Conservation (phyloP, 2,888 invertebrate species). For the Catocala nupta region DNA sequence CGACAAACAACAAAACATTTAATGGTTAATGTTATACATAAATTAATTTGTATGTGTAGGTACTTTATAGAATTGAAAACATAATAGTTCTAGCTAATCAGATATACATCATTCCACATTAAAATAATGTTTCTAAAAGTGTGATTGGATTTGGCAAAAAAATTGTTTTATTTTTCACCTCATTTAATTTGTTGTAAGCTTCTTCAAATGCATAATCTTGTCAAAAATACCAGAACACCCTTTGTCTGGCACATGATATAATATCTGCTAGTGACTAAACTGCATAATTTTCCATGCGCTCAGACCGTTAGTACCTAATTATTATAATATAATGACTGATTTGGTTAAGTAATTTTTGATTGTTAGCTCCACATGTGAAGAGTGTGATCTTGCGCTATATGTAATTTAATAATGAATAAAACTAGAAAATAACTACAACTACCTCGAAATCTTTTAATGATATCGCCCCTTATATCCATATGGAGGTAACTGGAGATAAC, state of each 20-base stretch:
- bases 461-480: slow-evolving; percentile 16
- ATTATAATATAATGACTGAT: slow-evolving; percentile 74
- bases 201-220: slow-evolving; percentile 20
- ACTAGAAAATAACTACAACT: slow-evolving; percentile 41
- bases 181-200: slow-evolving; percentile 20
- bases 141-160: slow-evolving; percentile 33
- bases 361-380: slow-evolving; percentile 39
- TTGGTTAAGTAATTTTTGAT: slow-evolving; percentile 71
- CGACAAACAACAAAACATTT: slow-evolving; percentile 34
- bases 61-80: slow-evolving; percentile 40
- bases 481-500: slow-evolving; percentile 20
- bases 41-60: slow-evolving; percentile 40
- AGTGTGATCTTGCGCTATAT: slow-evolving; percentile 39
- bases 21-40: slow-evolving; percentile 37
- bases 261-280: background rate
- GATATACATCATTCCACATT: slow-evolving; percentile 56
- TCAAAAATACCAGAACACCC: slow-evolving; percentile 29
- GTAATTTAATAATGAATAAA: slow-evolving; percentile 49
- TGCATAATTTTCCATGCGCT: slow-evolving; percentile 34
- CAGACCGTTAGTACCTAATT: slow-evolving; percentile 54
- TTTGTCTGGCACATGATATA: slow-evolving; percentile 9
- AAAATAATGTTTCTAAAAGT: slow-evolving; percentile 40
- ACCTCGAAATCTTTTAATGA: slow-evolving; percentile 43
- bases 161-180: slow-evolving; percentile 40
- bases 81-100: slow-evolving; percentile 43